A percentile compares a stretch with the other conserved stretches of the same genome.
Conservation (phyloP, 2,797 vertebrate species). For the Hippopotamyrus pictus region DNA sequence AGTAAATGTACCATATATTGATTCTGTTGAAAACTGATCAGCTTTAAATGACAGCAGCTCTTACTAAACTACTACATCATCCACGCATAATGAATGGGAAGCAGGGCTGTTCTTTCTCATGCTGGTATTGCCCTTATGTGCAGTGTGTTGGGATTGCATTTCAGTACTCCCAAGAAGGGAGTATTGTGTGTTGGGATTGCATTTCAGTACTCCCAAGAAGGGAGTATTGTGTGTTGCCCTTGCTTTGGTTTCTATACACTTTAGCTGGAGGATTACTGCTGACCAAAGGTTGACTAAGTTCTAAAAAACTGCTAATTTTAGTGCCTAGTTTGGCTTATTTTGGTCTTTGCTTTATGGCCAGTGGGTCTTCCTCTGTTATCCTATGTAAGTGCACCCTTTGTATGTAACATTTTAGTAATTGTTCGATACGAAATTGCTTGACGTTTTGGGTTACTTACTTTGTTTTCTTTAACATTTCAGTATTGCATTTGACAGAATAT, state of each 20-base stretch:
- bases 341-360: background rate
- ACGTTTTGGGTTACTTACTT: constrained; percentile 49
- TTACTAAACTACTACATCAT: background rate
- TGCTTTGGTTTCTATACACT: constrained; percentile 13
- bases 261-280: background rate
- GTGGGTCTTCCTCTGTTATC: background rate
- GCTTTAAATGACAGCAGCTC: background rate
- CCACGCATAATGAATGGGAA: background rate
- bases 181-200: background rate
- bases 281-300: background rate
- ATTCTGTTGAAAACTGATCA: background rate
- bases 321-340: background rate
- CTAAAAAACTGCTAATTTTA: background rate
- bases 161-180: background rate
- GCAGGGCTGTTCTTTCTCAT: background rate
- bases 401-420: background rate
- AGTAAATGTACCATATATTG: background rate
- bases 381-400: background rate
- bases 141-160: background rate
- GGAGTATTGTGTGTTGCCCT: background rate
- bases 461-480: constrained; percentile 73
- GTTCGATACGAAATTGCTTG: constrained; percentile 18
- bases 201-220: background rate
- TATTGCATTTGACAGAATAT: constrained; percentile 98
- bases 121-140: background rate